phyloP scores from a whole-genome alignment of 2,113 vertebrate species.

The Propithecus coquereli region DNA sequence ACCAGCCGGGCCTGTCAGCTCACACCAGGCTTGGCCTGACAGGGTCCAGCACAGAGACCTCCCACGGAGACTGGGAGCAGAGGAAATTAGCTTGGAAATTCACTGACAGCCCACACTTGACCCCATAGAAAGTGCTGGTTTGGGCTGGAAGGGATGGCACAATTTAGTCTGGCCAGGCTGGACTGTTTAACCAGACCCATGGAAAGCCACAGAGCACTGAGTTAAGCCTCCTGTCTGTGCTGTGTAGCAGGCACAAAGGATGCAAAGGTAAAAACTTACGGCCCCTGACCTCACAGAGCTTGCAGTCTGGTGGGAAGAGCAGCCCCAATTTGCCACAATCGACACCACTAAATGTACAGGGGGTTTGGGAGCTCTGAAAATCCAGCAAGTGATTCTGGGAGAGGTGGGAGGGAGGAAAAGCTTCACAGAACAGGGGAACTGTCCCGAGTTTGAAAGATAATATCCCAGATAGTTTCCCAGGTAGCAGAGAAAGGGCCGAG shows the following conservation, averaged over 20 bases:
- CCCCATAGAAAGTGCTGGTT: conserved; percentile 35
- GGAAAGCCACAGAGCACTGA: neutral
- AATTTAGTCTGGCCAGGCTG: neutral
- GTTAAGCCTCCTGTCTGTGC: neutral
- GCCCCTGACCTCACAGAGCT: neutral
- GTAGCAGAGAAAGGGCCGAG: neutral
- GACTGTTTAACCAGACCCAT: neutral
- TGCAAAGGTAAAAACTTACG: fast-evolving
- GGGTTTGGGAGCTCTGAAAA: neutral
- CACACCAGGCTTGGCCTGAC: neutral
- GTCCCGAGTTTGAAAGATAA: neutral
- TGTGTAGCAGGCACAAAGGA: too few relatives aligned
- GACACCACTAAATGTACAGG: neutral
- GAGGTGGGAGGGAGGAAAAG: neutral
- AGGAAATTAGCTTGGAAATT: conserved; percentile 55
- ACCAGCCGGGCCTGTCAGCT: neutral
- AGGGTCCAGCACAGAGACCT: conserved; percentile 20
- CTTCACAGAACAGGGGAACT: neutral
- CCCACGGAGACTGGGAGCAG: conserved; percentile 42
- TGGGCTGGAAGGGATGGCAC: neutral
- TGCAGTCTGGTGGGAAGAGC: neutral
- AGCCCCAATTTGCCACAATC: neutral
- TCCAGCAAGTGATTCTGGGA: neutral
- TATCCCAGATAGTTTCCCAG: neutral
- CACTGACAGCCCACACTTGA: conserved; percentile 39